Evolutionary conservation across 1,140 invertebrate species (phyloP).

Genomic region (Oryctes rhinoceros): DNA sequence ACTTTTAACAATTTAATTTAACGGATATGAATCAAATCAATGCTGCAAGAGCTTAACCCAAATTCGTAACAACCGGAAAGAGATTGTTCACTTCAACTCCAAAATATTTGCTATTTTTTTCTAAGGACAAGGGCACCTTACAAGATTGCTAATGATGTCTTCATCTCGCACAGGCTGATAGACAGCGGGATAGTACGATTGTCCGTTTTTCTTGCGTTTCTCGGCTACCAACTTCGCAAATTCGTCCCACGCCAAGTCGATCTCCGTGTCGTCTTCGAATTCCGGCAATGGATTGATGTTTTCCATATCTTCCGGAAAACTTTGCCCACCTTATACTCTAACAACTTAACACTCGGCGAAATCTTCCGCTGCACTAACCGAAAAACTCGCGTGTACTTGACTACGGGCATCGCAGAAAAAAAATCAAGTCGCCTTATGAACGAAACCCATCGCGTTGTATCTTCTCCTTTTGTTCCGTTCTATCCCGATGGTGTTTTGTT

Average conservation of each 20-base stretch:
- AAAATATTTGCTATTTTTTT: background rate
- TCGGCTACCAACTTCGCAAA: constrained; percentile 17
- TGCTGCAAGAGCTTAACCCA: background rate
- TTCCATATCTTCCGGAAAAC: constrained; percentile 14
- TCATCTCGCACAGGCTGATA: constrained; percentile 25
- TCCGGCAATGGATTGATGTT: constrained; percentile 19
- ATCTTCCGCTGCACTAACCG: background rate
- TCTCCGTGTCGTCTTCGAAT: constrained; percentile 23
- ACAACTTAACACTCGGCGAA: background rate
- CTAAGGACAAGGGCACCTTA: background rate
- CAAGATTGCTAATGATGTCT: constrained; percentile 21
- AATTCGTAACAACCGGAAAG: too few species aligned
- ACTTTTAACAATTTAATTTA: too few species aligned
- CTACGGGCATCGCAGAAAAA: background rate
- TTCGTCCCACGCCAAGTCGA: constrained; percentile 31
- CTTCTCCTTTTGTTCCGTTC: background rate
- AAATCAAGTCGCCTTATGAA: background rate
- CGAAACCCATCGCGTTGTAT: background rate
- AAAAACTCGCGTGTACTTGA: background rate
- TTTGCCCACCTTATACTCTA: background rate
- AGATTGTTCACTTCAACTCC: too few species aligned
- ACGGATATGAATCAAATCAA: too few species aligned
- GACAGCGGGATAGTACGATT: constrained; percentile 3
- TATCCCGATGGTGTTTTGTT: background rate
- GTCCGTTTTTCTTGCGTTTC: constrained; percentile 16